Conservation (phyloP, 1,140 invertebrate genomes). For the Rhyzopertha dominica region DNA sequence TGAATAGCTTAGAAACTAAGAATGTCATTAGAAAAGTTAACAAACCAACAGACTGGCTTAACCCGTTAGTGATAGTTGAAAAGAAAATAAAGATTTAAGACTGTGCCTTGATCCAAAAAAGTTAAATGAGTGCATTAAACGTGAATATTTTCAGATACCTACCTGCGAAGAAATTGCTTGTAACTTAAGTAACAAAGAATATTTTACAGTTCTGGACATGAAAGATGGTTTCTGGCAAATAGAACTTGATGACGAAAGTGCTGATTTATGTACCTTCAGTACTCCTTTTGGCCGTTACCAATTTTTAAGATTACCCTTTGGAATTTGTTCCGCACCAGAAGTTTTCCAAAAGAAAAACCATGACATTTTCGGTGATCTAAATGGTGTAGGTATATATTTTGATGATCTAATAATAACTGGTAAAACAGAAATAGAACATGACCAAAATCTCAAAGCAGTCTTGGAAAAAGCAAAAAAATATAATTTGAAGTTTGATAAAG, state of each 20-base stretch:
- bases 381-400: conserved; percentile 28
- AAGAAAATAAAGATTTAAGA: conserved; percentile 35
- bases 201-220: conserved; percentile 26
- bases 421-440: conserved; percentile 31
- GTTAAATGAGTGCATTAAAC: conserved; percentile 42
- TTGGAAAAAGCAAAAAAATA: conserved; percentile 28
- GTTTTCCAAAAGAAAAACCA: conserved; percentile 35
- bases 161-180: conserved; percentile 33
- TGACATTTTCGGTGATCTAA: conserved; percentile 27
- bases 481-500: conserved; percentile 38
- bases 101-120: conserved; percentile 46
- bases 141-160: conserved; percentile 35
- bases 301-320: conserved; percentile 39
- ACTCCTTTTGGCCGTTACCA: conserved; percentile 34
- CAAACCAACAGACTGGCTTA: conserved; percentile 43
- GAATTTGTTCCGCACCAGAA: conserved; percentile 31
- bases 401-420: conserved; percentile 41
- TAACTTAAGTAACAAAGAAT: conserved; percentile 14
- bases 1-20: conserved; percentile 49
- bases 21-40: conserved; percentile 27
- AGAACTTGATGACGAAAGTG: conserved; percentile 14
- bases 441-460: conserved; percentile 32
- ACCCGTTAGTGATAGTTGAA: conserved; percentile 43
- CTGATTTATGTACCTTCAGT: conserved; percentile 19
- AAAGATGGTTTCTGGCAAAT: conserved; percentile 28